A percentile compares a stretch with the other conserved stretches of the same genome.
Evolutionary conservation across 1,140 invertebrate species (phyloP).

Genomic region (Procambarus clarkii): DNA sequence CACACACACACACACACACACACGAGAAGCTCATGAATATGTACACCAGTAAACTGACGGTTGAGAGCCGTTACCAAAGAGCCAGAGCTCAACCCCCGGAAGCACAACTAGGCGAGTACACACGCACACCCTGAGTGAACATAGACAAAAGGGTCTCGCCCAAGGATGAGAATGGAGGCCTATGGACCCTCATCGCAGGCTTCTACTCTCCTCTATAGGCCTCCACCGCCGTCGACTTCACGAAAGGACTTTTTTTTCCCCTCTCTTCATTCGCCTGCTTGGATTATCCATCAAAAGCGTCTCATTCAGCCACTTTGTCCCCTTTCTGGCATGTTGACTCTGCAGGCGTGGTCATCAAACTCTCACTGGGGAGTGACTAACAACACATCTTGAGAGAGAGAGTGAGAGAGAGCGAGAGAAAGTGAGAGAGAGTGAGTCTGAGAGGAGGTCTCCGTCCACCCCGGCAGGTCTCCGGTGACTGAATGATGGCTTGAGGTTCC

Average conservation of each 20-base stretch:
- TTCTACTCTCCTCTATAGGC: conserved; percentile 55
- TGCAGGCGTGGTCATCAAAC: background rate
- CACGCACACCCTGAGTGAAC: conserved; percentile 36
- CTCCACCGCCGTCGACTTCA: conserved; percentile 11
- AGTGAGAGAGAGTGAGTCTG: background rate
- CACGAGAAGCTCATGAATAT: too few species aligned
- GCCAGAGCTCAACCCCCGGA: too few species aligned
- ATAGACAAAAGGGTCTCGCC: conserved; percentile 57
- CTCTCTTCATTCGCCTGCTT: background rate
- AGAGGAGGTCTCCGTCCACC: background rate
- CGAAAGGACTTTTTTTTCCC: background rate
- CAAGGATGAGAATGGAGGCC: conserved; percentile 57
- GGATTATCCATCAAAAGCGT: conserved; percentile 25
- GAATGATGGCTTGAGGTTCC: background rate
- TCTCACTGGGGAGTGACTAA: background rate
- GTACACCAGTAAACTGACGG: too few species aligned
- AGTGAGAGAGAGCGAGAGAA: background rate
- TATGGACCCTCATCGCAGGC: conserved; percentile 38
- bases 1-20: conserved; percentile 36
- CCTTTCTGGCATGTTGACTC: background rate
- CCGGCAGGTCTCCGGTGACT: background rate
- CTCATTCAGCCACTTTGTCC: background rate
- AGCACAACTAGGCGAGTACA: too few species aligned
- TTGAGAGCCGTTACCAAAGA: too few species aligned
- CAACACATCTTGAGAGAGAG: background rate